Evolutionary conservation across 1,140 invertebrate species (phyloP).

Genomic region (Mylabris phalerata): DNA sequence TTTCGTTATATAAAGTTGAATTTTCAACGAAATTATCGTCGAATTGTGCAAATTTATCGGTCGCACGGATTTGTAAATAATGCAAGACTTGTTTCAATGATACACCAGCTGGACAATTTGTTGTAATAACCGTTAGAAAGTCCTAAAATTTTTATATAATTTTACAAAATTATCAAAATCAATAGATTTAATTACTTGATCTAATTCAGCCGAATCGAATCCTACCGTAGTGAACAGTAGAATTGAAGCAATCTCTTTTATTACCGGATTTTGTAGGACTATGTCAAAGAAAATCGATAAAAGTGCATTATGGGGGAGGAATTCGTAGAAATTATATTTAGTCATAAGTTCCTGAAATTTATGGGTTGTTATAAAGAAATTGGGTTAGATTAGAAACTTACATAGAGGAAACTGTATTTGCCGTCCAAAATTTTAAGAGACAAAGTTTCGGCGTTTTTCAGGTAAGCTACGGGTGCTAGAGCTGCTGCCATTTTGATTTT

Average conservation of each 20-base stretch:
- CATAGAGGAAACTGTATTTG: neutral
- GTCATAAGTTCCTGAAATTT: no score
- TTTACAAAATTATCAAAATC: conserved; percentile 26
- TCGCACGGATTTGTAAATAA: conserved; percentile 13
- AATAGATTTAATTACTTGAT: neutral
- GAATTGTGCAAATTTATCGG: conserved; percentile 36
- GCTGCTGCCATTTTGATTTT: conserved; percentile 41
- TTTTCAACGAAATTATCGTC: conserved; percentile 47
- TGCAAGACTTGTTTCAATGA: conserved; percentile 16
- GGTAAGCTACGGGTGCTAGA: neutral
- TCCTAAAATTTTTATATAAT: conserved; percentile 14
- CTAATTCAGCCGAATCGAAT: neutral
- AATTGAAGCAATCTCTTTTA: neutral
- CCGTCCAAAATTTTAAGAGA: neutral
- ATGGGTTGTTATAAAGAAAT: conserved; percentile 1
- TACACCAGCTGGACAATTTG: conserved; percentile 11
- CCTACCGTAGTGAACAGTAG: neutral
- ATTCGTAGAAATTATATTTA: neutral
- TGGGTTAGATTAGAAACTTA: neutral
- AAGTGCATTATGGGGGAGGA: neutral
- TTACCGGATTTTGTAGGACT: neutral
- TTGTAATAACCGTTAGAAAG: neutral
- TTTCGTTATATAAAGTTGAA: conserved; percentile 15
- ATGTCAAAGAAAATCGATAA: neutral
- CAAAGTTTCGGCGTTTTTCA: neutral